Evolutionary conservation across 1,140 invertebrate species (phyloP), one percentile per base, ranked within the genome.

Genomic region (Brachionus rotundiformis): DNA sequence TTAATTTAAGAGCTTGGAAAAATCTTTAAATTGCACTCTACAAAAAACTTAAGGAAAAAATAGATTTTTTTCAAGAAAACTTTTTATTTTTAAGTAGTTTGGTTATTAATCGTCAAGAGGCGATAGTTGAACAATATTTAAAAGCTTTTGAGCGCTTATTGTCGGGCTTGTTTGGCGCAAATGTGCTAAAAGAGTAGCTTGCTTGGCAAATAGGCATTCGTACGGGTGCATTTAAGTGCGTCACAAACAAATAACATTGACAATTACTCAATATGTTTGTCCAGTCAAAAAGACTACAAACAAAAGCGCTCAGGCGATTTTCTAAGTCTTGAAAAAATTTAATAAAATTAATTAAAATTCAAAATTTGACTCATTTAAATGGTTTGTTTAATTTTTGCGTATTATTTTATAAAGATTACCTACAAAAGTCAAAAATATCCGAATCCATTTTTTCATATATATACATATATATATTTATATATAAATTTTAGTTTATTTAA

Each of bases 311-410:
- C 5, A 11, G 36, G 19, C n/a, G 19, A 54, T 54, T 54, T 54
- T 54, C 47, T 54, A 54, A 54, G 47, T 23, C 47, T 54, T 54
- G 47, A 54, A 54, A 54, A 54, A 54, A 54, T 54, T 54, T 54
- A 54, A 54, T 54, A 54, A 54, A 54, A 25, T 54, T 54, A 54
- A 54, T 54, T 54, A 54, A 54, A 54, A 54, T 54, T 54, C 47
- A 54, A 54, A 54, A 4, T 54, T 54, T 54, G 47, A 54, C 47
- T 54, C 47, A 54, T 54, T 54, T 54, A 54, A 54, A 54, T 54
- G 47, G 47, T 54, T 54, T 54, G 47, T 54, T 54, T 54, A 54
- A 54, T 54, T 54, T 54, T 54, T 54, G 47, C 47, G 47, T 54
- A 54, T 54, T 54, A 54, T 54, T 54, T 54, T 54, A 54, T 54